Percentiles rank a stretch among this genome's conserved stretches.
phyloP scores from a whole-genome alignment of 1,140 invertebrate genomes.

The Scaptomyza hsui region DNA sequence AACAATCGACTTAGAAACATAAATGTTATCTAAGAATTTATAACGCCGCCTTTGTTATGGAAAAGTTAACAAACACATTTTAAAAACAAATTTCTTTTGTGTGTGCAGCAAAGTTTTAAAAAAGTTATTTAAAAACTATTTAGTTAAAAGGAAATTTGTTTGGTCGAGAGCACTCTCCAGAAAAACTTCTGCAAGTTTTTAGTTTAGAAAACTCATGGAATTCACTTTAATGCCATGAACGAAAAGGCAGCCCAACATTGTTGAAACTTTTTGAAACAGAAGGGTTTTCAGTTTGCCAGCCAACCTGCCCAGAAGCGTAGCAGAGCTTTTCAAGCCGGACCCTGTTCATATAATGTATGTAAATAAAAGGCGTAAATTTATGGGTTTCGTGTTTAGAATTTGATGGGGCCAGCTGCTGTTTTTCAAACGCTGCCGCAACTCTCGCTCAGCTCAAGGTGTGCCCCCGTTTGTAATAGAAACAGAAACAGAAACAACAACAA shows the following conservation, averaged over 20 bases:
- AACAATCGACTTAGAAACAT: too few species aligned
- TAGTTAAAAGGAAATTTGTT: constrained; percentile 1
- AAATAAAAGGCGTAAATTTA: constrained; percentile 77
- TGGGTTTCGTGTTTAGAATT: constrained; percentile 76
- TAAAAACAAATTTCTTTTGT: too few species aligned
- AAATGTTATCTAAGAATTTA: too few species aligned
- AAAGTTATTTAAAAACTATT: not conserved
- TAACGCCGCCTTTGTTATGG: too few species aligned
- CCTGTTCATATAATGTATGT: constrained; percentile 58
- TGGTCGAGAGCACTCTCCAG: not conserved
- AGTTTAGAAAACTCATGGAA: constrained; percentile 3
- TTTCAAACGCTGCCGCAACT: not conserved
- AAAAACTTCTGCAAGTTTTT: not conserved
- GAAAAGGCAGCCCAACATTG: constrained; percentile 15
- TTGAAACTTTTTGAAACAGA: constrained; percentile 14
- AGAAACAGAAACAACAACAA: constrained; percentile 36
- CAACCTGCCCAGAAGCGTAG: not conserved
- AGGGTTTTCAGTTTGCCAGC: constrained; percentile 6
- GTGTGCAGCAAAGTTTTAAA: not conserved
- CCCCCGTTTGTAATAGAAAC: constrained; percentile 10
- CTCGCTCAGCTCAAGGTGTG: constrained; percentile 52
- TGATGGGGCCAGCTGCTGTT: constrained; percentile 53
- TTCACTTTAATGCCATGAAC: constrained; percentile 51
- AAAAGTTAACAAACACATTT: not conserved
- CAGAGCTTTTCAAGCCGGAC: constrained; percentile 6